Base-by-base conservation (phyloP, 2,797 vertebrate species). In the Lacerta agilis region DNA sequence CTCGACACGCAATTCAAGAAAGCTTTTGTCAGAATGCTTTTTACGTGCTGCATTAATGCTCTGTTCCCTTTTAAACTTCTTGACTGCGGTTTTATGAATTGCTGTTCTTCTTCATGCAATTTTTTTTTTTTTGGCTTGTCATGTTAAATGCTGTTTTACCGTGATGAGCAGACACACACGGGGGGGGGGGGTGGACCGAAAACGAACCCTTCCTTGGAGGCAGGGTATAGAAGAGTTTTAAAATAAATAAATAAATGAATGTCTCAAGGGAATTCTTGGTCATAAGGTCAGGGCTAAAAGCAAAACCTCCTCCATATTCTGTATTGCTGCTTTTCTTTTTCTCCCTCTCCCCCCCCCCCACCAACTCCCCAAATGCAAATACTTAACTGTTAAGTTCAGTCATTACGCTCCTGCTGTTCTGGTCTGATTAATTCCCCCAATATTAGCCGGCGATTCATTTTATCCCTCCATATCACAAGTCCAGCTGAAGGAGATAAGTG, bases 371-470 rank as follows among this genome's bases (percentile, higher is more conserved):
- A 97, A 95, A 96, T 96, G 95, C 96, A 93, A 96, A 96, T 95
- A 96, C 93, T 97, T 95, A 93, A 94, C 94, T 90, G 93, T 82
- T 93, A 96, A 97, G 93, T 91, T 71, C 93, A 97, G 94, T 94
- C 93, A 97, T 98, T 97, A 95, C 96, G 97, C 95, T 94, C 94
- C 92, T 80, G 93, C 96, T 96, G 96, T 94, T 97, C 89, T 93
- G 83, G 79, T 97, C 95, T 91, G 93, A 98, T 97, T 98, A 97
- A 97, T 98, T 97, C 96, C 94, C 95, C 90, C 96, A 97, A 97
- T 97, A 98, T 97, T 97, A 97, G 94, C 94, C 72, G 92, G 92
- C 94, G 95, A 95, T 97, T 96, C 91, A 95, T 96, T 95, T 94
- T 95, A 95, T 96, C 87, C 91, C 87, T 92, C 89, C 82, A 91